These are phyloP conservation scores for Phocides pigmalion DNA, from an alignment of 1,140 invertebrate species.

Conservation along the genomic window DNA sequence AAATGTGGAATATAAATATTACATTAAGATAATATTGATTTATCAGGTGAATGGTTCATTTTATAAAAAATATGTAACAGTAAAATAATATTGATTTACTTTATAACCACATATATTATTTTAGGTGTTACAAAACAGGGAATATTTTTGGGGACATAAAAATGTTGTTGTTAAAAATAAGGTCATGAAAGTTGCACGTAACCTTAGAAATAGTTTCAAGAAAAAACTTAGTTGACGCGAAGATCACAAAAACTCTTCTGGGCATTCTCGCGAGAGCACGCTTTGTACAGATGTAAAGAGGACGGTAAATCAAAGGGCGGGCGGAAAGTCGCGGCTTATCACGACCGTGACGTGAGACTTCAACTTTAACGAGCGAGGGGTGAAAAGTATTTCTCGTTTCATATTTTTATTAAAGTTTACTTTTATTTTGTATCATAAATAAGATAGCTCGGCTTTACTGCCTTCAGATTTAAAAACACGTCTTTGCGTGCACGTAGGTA, in stretches of 20 bases:
- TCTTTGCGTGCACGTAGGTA: no score
- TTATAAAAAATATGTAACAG: no score
- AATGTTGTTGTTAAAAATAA: no score
- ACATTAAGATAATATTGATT: no score
- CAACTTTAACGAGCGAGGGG: constrained; percentile 30
- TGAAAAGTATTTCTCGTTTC: background rate
- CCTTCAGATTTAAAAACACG: no score
- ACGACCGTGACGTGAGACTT: constrained; percentile 26
- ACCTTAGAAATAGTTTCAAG: background rate
- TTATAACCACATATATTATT: no score
- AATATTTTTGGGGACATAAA: background rate
- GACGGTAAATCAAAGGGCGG: constrained; percentile 29
- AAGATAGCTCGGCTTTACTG: no score
- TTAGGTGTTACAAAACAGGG: no score
- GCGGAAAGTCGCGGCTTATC: constrained; percentile 30
- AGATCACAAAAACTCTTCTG: constrained; percentile 26
- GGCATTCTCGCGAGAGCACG: background rate
- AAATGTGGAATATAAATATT: no score
- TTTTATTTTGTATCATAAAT: background rate
- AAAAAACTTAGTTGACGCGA: constrained; percentile 8
- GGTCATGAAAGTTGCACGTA: background rate
- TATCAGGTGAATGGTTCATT: no score
- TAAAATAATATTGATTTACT: no score
- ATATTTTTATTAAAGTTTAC: background rate
- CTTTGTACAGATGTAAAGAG: constrained; percentile 14